Conservation (phyloP, 2,888 invertebrate genomes). For the Polietes domitor region DNA sequence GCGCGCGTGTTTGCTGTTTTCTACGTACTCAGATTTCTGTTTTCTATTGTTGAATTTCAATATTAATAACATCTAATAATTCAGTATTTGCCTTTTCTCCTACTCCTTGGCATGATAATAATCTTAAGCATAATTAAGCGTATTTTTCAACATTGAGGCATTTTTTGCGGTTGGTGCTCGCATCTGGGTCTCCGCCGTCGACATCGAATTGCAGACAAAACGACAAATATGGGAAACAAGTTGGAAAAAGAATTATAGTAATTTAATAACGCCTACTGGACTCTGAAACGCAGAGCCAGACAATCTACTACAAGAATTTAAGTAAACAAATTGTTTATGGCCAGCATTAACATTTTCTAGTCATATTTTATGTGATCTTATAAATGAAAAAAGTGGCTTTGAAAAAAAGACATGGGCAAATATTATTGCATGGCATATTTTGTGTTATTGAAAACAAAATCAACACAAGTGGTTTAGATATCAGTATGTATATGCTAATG, state of each 20-base stretch:
- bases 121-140: conserved; percentile 37
- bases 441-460: neutral
- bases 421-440: no score
- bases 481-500: conserved; percentile 6
- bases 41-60: conserved; percentile 9
- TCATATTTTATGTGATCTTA: neutral
- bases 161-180: neutral
- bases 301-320: conserved; percentile 50
- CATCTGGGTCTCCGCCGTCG: neutral
- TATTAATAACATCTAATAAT: conserved; percentile 32
- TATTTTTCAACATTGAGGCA: neutral
- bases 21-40: neutral
- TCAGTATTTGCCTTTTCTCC: conserved; percentile 38
- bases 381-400: neutral
- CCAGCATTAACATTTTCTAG: conserved; percentile 25
- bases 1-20: conserved; percentile 44
- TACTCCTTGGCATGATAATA: conserved; percentile 37
- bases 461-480: conserved; percentile 5
- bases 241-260: conserved; percentile 61
- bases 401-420: conserved; percentile 21
- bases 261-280: conserved; percentile 65
- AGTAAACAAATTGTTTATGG: conserved; percentile 59
- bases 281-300: conserved; percentile 21
- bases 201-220: conserved; percentile 3
- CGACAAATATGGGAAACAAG: conserved; percentile 42